phyloP scores from a whole-genome alignment of 2,888 invertebrate genomes.

The Acanthosepion lycidas region DNA sequence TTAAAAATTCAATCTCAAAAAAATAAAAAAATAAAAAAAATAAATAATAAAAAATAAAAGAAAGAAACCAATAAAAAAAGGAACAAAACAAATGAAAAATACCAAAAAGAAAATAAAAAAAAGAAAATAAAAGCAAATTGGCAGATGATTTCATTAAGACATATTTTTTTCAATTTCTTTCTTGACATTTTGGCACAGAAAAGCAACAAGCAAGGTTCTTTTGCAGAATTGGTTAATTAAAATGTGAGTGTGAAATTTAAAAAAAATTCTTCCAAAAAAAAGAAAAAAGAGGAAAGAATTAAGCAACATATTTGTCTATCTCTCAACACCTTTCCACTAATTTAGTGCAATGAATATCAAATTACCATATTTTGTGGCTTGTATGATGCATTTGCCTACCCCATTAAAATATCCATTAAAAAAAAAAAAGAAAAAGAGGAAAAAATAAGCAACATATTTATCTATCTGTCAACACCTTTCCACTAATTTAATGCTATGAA shows the following conservation, averaged over 20 bases:
- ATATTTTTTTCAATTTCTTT: not conserved
- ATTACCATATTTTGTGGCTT: constrained; percentile 20
- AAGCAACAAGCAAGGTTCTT: not conserved
- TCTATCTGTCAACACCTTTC: not conserved
- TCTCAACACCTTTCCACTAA: not conserved
- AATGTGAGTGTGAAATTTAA: not conserved
- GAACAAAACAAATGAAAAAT: not conserved
- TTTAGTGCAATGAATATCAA: not conserved
- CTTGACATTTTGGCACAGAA: not conserved
- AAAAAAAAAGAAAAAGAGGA: not conserved
- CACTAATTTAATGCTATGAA: not conserved
- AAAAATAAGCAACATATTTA: not conserved
- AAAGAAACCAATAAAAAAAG: not conserved
- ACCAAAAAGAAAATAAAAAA: not conserved
- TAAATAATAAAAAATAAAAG: not conserved
- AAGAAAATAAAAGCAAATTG: not conserved
- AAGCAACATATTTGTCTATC: not conserved
- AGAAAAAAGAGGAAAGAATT: not conserved
- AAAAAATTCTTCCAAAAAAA: not conserved
- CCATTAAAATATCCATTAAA: not conserved
- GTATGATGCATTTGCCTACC: not conserved
- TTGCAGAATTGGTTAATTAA: not conserved
- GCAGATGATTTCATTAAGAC: not conserved
- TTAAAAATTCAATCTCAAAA: not conserved
- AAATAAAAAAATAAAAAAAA: not conserved